A percentile compares a stretch with the other conserved stretches of the same genome.
Conservation (phyloP, 1,140 invertebrate species). For the Berghia stephanieae region DNA sequence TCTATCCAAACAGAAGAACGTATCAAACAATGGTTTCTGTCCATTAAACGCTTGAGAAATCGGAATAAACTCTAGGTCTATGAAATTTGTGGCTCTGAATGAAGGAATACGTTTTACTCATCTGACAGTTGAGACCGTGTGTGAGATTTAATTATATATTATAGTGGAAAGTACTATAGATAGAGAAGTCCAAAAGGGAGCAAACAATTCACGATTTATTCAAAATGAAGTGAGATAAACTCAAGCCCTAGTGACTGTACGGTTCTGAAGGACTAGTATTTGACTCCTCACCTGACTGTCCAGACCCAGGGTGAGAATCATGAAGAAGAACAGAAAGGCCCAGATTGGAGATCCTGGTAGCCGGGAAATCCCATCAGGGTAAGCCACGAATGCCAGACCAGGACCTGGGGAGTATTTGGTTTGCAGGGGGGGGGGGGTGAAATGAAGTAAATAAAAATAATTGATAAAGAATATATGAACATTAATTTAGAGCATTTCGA, state of each 20-base stretch:
- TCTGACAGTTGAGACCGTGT: neutral
- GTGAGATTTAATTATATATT: neutral
- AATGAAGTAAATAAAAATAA: neutral
- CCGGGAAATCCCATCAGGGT: constrained; percentile 94
- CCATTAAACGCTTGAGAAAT: no score
- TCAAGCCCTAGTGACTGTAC: no score
- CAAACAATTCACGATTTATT: no score
- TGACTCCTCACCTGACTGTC: constrained; percentile 81
- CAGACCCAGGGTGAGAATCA: constrained; percentile 91
- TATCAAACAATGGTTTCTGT: no score
- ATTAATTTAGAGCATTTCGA: no score
- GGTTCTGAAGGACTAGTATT: neutral
- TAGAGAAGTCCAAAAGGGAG: neutral
- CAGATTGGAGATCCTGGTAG: constrained; percentile 91
- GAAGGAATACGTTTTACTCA: neutral
- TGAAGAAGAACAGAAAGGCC: constrained; percentile 98
- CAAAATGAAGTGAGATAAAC: no score
- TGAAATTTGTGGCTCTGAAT: no score
- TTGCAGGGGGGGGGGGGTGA: no score
- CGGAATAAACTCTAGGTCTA: no score
- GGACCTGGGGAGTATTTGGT: no score
- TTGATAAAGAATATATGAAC: no score
- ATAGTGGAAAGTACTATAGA: neutral
- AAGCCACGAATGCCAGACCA: constrained; percentile 94
- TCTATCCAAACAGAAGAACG: no score